These are phyloP conservation scores for Lithosia quadra DNA, from an alignment of 2,888 invertebrate genomes.

Conservation along the genomic window DNA sequence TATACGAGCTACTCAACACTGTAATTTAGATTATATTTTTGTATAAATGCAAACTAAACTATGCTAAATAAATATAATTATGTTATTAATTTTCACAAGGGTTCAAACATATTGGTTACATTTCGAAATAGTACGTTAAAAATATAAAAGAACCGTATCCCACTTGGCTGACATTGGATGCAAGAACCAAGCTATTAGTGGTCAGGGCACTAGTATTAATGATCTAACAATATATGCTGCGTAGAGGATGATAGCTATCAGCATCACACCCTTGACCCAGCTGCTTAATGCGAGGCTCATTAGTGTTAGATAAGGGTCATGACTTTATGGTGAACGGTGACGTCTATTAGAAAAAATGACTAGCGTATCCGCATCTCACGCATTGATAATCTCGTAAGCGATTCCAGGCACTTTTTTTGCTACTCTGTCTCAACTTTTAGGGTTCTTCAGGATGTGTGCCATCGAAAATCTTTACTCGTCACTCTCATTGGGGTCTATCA, in stretches of 20 bases:
- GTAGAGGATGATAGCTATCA: not conserved
- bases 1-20: not conserved
- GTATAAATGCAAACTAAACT: too few species aligned
- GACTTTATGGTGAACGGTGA: not conserved
- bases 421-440: not conserved
- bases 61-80: not conserved
- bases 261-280: not conserved
- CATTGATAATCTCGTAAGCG: not conserved
- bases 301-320: not conserved
- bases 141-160: not conserved
- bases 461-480: too few species aligned
- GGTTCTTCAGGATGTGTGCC: too few species aligned
- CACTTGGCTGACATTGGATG: not conserved
- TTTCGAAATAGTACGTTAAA: too few species aligned
- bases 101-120: too few species aligned
- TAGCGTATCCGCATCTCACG: not conserved
- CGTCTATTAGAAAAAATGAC: not conserved
- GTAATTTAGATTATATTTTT: not conserved
- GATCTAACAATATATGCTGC: not conserved
- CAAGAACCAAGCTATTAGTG: not conserved
- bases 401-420: not conserved
- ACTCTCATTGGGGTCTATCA: too few species aligned
- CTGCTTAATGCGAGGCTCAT: constrained; percentile 4
- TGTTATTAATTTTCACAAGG: not conserved
- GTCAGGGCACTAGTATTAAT: not conserved